A percentile compares a stretch with the other conserved stretches of the same genome.
These are phyloP conservation scores for Ciona savignyi DNA, from an alignment of 23 tunicate genomes.

Conservation along the genomic window DNA sequence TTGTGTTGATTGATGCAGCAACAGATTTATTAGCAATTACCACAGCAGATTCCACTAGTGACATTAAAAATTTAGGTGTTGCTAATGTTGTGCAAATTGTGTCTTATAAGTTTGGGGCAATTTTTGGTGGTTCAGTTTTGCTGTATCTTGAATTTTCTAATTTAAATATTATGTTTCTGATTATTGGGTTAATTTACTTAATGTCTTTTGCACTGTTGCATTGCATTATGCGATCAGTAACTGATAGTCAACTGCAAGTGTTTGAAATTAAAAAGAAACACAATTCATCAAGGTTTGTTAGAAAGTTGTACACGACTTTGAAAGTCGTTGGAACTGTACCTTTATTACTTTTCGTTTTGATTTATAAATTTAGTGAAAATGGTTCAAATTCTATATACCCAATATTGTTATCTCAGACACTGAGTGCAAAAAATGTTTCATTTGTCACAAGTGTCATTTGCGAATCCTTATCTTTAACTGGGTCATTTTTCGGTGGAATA, in stretches of 20 bases:
- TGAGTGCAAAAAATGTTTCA: constrained; percentile 5
- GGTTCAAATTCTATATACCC: constrained; percentile 21
- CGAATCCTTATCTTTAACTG: constrained; percentile 20
- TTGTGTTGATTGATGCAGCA: constrained; percentile 24
- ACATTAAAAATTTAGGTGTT: constrained; percentile 30
- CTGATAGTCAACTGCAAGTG: too few species aligned
- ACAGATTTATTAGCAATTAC: constrained; percentile 32
- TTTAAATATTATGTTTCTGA: constrained; percentile 4
- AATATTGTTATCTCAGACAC: constrained; percentile 7
- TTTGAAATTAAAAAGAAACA: not conserved
- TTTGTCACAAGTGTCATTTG: constrained; percentile 1
- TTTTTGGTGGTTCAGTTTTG: constrained; percentile 21
- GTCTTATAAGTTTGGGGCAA: constrained; percentile 45
- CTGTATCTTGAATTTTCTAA: constrained; percentile 4
- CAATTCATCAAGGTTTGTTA: not conserved
- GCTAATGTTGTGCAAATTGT: constrained; percentile 42
- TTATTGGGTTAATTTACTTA: not conserved
- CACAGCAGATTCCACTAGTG: constrained; percentile 20
- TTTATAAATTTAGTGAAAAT: constrained; percentile 33
- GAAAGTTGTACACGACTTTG: not conserved
- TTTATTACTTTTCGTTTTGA: not conserved
- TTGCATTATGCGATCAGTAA: too few species aligned
- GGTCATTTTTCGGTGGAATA: constrained; percentile 33
- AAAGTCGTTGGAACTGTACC: not conserved
- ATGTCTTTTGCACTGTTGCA: not conserved